Evolutionary conservation across 2,797 vertebrate species (phyloP).

Genomic region (Pagetopsis macropterus): DNA sequence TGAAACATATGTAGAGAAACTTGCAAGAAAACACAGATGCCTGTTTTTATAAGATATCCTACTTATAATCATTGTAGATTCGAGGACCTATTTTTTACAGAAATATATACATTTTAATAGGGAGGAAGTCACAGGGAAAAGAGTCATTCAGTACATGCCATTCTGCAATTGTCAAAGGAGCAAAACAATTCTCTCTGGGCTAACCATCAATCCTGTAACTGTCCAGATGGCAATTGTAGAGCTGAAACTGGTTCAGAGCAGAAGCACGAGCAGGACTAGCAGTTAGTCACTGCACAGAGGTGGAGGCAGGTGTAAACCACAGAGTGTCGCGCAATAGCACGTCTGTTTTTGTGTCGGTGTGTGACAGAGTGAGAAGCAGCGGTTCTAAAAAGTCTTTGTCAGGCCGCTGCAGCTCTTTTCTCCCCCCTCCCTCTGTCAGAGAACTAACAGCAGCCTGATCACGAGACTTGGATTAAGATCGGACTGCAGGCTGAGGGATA

Average conservation of each 20-base stretch:
- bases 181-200: too few species aligned
- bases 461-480: conserved; percentile 76
- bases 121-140: neutral
- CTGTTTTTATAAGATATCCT: neutral
- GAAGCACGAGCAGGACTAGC: neutral
- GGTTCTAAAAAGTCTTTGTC: conserved; percentile 49
- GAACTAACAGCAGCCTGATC: conserved; percentile 65
- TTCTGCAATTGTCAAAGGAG: neutral
- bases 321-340: conserved; percentile 3
- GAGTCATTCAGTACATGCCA: conserved; percentile 5
- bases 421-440: conserved; percentile 29
- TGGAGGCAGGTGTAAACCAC: conserved; percentile 61
- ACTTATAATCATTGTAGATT: neutral
- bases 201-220: neutral
- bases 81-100: neutral
- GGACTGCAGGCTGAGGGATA: conserved; percentile 39
- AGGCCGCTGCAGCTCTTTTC: conserved; percentile 28
- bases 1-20: neutral
- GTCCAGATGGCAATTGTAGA: neutral
- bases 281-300: conserved; percentile 36
- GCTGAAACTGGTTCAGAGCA: neutral
- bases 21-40: neutral
- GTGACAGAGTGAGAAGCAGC: neutral
- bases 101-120: neutral
- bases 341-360: neutral